These are phyloP conservation scores for Siphamia tubifer DNA, from an alignment of 2,113 vertebrate species.

Conservation along the genomic window DNA sequence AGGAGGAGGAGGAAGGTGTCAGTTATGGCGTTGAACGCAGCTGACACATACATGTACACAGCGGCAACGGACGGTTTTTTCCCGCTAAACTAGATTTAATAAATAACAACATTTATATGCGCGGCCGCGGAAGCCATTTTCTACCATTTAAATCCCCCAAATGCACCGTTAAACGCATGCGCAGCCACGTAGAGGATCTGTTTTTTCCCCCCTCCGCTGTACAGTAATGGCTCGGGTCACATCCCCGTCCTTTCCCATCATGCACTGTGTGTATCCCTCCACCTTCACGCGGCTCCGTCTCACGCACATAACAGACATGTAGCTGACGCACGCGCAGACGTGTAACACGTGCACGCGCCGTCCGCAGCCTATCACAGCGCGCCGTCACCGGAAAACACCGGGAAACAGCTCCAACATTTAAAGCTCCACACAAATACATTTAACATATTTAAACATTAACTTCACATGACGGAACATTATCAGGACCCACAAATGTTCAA, in stretches of 20 bases:
- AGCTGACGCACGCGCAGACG: slow-evolving; percentile 1
- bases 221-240: background rate
- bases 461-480: too few relatives aligned
- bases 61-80: too few relatives aligned
- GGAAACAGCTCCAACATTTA: too few relatives aligned
- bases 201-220: background rate
- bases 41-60: too few relatives aligned
- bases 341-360: too few relatives aligned
- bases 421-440: too few relatives aligned
- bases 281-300: background rate
- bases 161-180: background rate
- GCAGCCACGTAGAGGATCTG: background rate
- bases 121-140: background rate
- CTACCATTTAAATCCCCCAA: background rate
- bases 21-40: too few relatives aligned
- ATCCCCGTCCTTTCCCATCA: background rate
- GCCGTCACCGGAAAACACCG: too few relatives aligned
- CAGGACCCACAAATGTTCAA: too few relatives aligned
- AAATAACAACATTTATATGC: background rate
- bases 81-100: too few relatives aligned
- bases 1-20: too few relatives aligned
- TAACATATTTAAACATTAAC: too few relatives aligned
- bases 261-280: background rate
- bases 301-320: background rate
- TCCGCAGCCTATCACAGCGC: background rate